Evolutionary conservation across 2,888 invertebrate genomes (phyloP).

Genomic region (Tetropium fuscum): DNA sequence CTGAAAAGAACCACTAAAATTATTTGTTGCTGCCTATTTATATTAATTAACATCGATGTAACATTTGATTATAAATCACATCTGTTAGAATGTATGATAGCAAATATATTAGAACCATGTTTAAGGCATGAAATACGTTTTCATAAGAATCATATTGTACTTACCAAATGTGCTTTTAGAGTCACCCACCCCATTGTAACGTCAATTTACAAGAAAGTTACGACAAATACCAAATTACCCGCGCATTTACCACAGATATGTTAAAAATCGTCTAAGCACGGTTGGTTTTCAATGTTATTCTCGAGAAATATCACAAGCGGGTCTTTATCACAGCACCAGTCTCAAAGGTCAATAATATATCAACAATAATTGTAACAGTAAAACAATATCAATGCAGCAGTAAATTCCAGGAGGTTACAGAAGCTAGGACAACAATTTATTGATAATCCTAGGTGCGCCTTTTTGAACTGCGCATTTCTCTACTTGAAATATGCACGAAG

Average conservation of each 20-base stretch:
- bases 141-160: slow-evolving; percentile 47
- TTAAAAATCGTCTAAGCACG: slow-evolving; percentile 1
- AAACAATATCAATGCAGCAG: slow-evolving; percentile 7
- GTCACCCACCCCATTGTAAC: slow-evolving; percentile 70
- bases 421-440: slow-evolving; percentile 57
- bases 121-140: neutral
- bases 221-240: slow-evolving; percentile 5
- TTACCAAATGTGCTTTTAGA: slow-evolving; percentile 70
- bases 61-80: too few relatives aligned
- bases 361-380: slow-evolving; percentile 1
- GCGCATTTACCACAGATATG: slow-evolving; percentile 19
- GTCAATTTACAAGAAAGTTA: slow-evolving; percentile 4
- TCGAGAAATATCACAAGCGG: slow-evolving; percentile 36
- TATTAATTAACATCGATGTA: too few relatives aligned
- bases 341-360: slow-evolving; percentile 3
- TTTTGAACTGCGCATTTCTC: slow-evolving; percentile 35
- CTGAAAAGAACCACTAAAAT: too few relatives aligned
- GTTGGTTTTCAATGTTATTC: slow-evolving; percentile 3
- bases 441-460: slow-evolving; percentile 56
- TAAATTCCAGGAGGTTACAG: slow-evolving; percentile 40
- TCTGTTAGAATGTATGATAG: too few relatives aligned
- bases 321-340: slow-evolving; percentile 40
- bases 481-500: neutral
- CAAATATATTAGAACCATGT: neutral
- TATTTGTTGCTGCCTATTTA: too few relatives aligned